Percentiles rank a stretch among this genome's conserved stretches.
Conservation (phyloP, 1,140 invertebrate species). For the Pseudomyrmex flavicornis region DNA sequence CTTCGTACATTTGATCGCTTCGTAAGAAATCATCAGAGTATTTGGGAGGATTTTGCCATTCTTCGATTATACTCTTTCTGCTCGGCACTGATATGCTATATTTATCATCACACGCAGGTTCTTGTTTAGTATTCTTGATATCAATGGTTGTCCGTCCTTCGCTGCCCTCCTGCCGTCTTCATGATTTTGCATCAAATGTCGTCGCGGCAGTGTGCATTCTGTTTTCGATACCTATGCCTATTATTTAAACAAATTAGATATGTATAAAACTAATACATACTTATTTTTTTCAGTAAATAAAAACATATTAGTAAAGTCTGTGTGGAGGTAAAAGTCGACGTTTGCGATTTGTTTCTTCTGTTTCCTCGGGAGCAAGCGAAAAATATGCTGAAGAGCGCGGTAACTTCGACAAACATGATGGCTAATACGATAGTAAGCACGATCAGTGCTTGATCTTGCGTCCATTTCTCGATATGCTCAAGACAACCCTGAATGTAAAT, state of each 20-base stretch:
- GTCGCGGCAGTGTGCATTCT: conserved; percentile 79
- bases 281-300: neutral
- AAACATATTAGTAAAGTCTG: conserved; percentile 74
- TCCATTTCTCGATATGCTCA: conserved; percentile 90
- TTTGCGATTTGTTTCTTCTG: conserved; percentile 74
- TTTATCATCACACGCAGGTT: conserved; percentile 34
- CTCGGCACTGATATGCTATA: conserved; percentile 40
- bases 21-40: conserved; percentile 52
- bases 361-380: conserved; percentile 88
- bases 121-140: conserved; percentile 46
- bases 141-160: conserved; percentile 70
- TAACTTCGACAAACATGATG: conserved; percentile 89
- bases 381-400: conserved; percentile 89
- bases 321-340: conserved; percentile 81
- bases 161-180: conserved; percentile 84
- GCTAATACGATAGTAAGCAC: conserved; percentile 89
- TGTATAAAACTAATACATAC: neutral
- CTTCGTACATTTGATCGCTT: conserved; percentile 76
- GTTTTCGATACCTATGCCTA: conserved; percentile 80
- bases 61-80: conserved; percentile 76
- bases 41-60: conserved; percentile 75
- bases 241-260: neutral
- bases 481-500: conserved; percentile 88
- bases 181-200: conserved; percentile 82
- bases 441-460: conserved; percentile 90